These are phyloP conservation scores for Piscicola geometra DNA, from an alignment of 2,888 invertebrate species.

Conservation along the genomic window DNA sequence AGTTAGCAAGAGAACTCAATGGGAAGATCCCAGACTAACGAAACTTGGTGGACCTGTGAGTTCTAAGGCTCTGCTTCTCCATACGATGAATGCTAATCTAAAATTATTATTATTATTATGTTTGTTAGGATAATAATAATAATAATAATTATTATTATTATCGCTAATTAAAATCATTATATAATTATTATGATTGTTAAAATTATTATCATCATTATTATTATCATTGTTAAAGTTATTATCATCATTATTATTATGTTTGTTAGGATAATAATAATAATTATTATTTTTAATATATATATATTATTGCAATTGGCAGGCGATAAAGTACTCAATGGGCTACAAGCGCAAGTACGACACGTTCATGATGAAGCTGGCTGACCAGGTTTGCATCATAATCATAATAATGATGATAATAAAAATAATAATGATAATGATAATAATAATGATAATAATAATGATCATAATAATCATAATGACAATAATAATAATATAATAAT, in stretches of 20 bases:
- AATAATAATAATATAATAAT: no score
- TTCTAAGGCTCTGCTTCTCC: constrained; percentile 39
- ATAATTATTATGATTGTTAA: constrained; percentile 14
- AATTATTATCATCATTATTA: constrained; percentile 18
- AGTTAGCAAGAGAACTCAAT: constrained; percentile 94
- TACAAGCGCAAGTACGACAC: constrained; percentile 98
- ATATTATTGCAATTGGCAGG: constrained; percentile 52
- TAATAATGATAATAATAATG: neutral
- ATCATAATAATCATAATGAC: no score
- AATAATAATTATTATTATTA: constrained; percentile 12
- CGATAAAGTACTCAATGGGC: constrained; percentile 95
- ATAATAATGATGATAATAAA: no score
- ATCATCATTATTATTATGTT: neutral
- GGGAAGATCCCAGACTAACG: constrained; percentile 96
- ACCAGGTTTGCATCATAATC: constrained; percentile 67
- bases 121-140: constrained; percentile 14
- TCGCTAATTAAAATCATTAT: constrained; percentile 3
- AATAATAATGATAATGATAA: neutral
- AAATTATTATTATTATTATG: constrained; percentile 16
- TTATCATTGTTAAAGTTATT: constrained; percentile 4
- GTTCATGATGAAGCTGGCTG: constrained; percentile 88
- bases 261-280: neutral
- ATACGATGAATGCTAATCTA: neutral
- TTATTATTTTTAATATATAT: neutral
- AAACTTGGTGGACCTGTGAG: constrained; percentile 83